These are phyloP conservation scores for Pharmacophagus antenor DNA, from an alignment of 2,888 invertebrate genomes.

Conservation along the genomic window DNA sequence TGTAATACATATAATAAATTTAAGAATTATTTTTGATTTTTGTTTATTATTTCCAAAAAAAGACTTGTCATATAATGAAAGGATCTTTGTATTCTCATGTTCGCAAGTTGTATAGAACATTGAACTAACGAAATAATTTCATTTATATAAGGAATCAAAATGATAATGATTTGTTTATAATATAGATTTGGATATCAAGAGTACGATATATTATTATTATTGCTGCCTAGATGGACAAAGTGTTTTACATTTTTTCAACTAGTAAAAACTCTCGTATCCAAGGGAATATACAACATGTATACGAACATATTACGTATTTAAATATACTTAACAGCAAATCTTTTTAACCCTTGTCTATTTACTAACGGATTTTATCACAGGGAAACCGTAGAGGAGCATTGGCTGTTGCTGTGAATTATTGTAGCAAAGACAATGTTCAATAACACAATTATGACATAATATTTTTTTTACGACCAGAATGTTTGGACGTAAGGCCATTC, in stretches of 20 bases:
- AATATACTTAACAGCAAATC: constrained; percentile 18
- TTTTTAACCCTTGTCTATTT: constrained; percentile 6
- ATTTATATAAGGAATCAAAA: no score
- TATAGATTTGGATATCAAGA: not conserved
- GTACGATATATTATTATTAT: no score
- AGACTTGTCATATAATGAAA: not conserved
- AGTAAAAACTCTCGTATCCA: no score
- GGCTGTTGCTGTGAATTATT: not conserved
- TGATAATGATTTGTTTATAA: no score
- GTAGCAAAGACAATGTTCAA: not conserved
- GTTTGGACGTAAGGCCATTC: no score
- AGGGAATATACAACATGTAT: no score
- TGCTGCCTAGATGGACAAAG: no score
- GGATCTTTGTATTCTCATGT: not conserved
- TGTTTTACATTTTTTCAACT: no score
- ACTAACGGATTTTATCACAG: constrained; percentile 19
- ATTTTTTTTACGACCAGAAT: no score
- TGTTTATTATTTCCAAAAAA: not conserved
- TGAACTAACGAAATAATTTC: no score
- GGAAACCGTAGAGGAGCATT: constrained; percentile 16
- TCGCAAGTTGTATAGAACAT: not conserved
- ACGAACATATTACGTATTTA: constrained; percentile 8
- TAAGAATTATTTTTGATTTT: not conserved
- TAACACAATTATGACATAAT: not conserved
- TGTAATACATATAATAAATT: not conserved